Evolutionary conservation across 2,113 vertebrate species (phyloP).

Genomic region (Lepidothrix coronata): DNA sequence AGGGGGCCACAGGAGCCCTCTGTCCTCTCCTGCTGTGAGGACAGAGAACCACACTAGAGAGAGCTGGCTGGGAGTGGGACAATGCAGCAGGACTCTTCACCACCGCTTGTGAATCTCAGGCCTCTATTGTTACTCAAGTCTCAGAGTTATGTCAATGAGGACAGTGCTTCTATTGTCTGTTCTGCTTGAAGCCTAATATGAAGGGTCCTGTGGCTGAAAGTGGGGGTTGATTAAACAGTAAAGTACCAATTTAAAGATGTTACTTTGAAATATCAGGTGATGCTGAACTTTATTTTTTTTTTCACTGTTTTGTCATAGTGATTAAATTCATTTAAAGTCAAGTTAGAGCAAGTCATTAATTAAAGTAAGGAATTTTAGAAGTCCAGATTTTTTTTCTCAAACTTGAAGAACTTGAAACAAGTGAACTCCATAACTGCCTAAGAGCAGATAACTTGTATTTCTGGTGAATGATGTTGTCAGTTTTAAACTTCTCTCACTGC

Average conservation of each 20-base stretch:
- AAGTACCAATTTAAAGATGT: neutral
- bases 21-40: neutral
- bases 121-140: neutral
- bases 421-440: neutral
- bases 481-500: neutral
- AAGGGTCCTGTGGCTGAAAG: neutral
- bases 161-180: neutral
- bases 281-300: neutral
- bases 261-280: neutral
- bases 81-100: fast-evolving
- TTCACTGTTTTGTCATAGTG: neutral
- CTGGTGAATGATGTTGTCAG: neutral
- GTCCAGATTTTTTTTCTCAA: neutral
- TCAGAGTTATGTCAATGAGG: neutral
- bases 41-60: neutral
- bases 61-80: neutral
- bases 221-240: neutral
- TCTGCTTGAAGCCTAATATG: neutral
- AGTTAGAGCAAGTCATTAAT: slow-evolving; percentile 23
- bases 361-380: neutral
- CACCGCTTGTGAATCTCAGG: neutral
- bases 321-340: neutral
- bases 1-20: neutral
- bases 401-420: slow-evolving; percentile 14
- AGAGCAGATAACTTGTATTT: slow-evolving; percentile 24